phyloP scores from a whole-genome alignment of 2,113 vertebrate genomes.

The Malurus elegans region DNA sequence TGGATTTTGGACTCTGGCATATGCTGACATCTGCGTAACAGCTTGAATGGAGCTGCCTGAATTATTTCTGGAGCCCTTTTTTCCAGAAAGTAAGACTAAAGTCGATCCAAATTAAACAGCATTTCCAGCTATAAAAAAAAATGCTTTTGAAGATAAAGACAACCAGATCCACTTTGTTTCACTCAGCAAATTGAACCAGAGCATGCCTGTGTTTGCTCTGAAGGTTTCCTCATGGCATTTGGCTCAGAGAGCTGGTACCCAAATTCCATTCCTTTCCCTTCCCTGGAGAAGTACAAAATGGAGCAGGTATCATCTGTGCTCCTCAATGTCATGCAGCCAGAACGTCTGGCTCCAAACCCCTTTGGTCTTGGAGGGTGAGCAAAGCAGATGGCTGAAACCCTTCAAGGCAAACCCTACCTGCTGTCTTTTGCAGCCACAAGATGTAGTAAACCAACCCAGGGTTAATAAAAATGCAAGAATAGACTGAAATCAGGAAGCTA shows the following conservation, averaged over 20 bases:
- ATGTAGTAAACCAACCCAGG: neutral
- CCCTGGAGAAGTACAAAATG: neutral
- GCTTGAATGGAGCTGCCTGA: neutral
- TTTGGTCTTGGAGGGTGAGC: neutral
- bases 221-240: neutral
- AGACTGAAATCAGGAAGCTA: neutral
- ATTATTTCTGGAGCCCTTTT: conserved; percentile 27
- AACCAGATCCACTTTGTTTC: neutral
- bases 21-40: conserved; percentile 42
- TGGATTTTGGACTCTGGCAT: neutral
- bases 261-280: neutral
- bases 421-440: neutral
- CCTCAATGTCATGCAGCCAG: neutral
- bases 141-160: conserved; percentile 6
- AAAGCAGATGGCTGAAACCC: neutral
- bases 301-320: neutral
- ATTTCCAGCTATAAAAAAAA: neutral
- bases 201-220: neutral
- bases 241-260: neutral
- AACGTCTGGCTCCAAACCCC: neutral
- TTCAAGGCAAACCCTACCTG: neutral
- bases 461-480: neutral
- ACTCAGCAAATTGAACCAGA: neutral
- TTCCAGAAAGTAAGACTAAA: conserved; percentile 12
- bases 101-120: neutral